Conservation (phyloP, 2,888 invertebrate species). For the Lysandra coridon region DNA sequence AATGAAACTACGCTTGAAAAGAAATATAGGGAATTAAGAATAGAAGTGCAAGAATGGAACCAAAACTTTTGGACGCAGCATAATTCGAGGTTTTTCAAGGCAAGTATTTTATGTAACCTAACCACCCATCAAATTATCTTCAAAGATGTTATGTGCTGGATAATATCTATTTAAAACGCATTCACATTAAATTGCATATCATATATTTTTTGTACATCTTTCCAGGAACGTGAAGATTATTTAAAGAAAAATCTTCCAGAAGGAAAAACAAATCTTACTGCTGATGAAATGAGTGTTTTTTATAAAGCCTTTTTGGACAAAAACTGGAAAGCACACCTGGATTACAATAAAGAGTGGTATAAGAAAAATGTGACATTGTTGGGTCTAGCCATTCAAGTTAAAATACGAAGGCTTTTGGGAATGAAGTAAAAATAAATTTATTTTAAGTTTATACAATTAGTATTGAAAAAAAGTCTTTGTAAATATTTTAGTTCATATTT, state of each 20-base stretch:
- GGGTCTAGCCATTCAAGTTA: slow-evolving; percentile 82
- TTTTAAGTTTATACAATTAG: not conserved
- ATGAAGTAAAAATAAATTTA: slow-evolving; percentile 49
- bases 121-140: not conserved
- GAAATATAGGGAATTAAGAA: slow-evolving; percentile 82
- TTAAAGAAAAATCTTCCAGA: slow-evolving; percentile 71
- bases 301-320: slow-evolving; percentile 92
- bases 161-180: not conserved
- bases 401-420: slow-evolving; percentile 64
- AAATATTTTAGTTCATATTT: not conserved
- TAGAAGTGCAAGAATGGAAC: slow-evolving; percentile 90
- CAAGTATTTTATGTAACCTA: slow-evolving; percentile 1
- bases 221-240: slow-evolving; percentile 81
- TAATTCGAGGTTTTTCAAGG: slow-evolving; percentile 86
- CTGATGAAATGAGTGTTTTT: slow-evolving; percentile 93
- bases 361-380: slow-evolving; percentile 86
- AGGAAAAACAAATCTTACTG: slow-evolving; percentile 80
- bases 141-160: not conserved
- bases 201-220: slow-evolving; percentile 39
- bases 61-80: slow-evolving; percentile 91
- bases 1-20: slow-evolving; percentile 85
- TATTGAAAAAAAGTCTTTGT: not conserved
- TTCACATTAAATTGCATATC: too few species aligned
- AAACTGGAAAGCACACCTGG: slow-evolving; percentile 87
- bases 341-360: slow-evolving; percentile 92